These are phyloP conservation scores for Mus spretus DNA, from an alignment of 2,797 vertebrate species.

Conservation along the genomic window DNA sequence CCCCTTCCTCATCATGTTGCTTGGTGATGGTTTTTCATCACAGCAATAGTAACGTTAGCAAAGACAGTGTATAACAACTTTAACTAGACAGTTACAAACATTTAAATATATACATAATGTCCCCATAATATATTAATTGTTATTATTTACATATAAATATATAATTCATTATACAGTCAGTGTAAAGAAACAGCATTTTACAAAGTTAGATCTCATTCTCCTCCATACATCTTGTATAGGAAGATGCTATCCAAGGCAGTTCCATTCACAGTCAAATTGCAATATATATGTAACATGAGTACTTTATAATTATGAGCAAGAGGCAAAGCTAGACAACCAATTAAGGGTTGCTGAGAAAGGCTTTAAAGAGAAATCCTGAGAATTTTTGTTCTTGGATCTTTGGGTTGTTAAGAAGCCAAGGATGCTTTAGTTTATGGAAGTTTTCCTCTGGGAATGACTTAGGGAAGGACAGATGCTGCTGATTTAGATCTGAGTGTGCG, in stretches of 20 bases:
- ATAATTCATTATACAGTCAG: not conserved
- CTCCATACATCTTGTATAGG: not conserved
- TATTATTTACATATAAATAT: not conserved
- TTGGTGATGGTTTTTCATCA: not conserved
- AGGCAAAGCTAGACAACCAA: not conserved
- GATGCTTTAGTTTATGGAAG: not conserved
- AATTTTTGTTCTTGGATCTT: not conserved
- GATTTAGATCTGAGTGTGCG: not conserved
- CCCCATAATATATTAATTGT: not conserved
- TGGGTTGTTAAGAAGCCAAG: not conserved
- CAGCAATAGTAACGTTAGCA: not conserved
- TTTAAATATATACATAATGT: not conserved
- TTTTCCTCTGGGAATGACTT: not conserved
- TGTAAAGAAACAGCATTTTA: not conserved
- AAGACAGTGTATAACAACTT: not conserved
- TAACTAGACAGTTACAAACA: not conserved
- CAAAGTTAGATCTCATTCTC: not conserved
- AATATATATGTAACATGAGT: not conserved
- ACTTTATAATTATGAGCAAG: not conserved
- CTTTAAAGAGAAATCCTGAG: not conserved
- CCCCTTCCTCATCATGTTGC: too few relatives aligned
- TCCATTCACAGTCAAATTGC: not conserved
- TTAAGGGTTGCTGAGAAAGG: not conserved
- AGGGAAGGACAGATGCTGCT: not conserved
- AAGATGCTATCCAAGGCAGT: not conserved